A percentile compares a stretch with the other conserved stretches of the same genome.
Conservation (phyloP, 2,888 invertebrate genomes). For the Zaprionus lineosus region DNA sequence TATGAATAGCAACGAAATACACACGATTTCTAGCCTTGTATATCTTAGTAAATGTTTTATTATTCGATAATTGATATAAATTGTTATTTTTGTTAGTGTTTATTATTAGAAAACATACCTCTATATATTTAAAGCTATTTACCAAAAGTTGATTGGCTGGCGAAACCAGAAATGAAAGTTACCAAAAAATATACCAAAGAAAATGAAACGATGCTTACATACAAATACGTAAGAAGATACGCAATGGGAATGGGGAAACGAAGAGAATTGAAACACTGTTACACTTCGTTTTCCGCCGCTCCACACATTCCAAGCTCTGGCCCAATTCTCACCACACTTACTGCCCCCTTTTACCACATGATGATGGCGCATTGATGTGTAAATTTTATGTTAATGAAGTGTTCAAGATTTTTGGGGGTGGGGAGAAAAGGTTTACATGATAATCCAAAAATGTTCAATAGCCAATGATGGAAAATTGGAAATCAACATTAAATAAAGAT, state of each 20-base stretch:
- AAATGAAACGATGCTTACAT: too few relatives aligned
- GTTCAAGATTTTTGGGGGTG: neutral
- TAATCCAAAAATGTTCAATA: conserved; percentile 40
- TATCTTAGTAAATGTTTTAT: conserved; percentile 10
- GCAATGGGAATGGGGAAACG: too few relatives aligned
- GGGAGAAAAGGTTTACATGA: conserved; percentile 27
- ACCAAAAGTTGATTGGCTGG: too few relatives aligned
- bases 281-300: neutral
- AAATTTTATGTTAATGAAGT: conserved; percentile 7
- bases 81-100: too few relatives aligned
- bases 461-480: conserved; percentile 41
- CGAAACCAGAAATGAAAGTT: too few relatives aligned
- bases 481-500: conserved; percentile 24
- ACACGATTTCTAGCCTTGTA: conserved; percentile 33
- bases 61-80: too few relatives aligned
- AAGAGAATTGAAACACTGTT: conserved; percentile 10
- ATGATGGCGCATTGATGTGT: neutral
- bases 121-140: too few relatives aligned
- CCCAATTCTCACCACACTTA: neutral
- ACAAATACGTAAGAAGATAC: too few relatives aligned
- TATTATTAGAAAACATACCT: conserved; percentile 73
- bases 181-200: conserved; percentile 29
- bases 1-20: conserved; percentile 26
- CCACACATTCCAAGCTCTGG: neutral
- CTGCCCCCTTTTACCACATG: neutral